Evolutionary conservation across 2,113 vertebrate species (phyloP).

Genomic region (Psittacara wagleri): DNA sequence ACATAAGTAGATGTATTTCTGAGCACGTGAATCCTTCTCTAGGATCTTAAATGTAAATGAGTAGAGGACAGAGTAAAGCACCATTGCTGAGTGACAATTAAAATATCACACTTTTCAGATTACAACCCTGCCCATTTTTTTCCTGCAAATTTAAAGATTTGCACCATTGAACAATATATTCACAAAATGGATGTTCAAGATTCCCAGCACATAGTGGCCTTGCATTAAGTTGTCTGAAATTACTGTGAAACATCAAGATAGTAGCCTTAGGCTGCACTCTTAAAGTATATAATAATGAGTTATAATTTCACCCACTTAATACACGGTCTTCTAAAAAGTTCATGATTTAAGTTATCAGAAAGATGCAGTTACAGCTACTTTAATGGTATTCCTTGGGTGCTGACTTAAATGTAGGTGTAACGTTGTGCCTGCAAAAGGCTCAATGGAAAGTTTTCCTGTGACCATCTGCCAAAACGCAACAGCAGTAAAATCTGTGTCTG

Average conservation of each 20-base stretch:
- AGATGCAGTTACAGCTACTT: background rate
- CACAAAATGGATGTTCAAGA: background rate
- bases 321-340: background rate
- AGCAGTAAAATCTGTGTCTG: background rate
- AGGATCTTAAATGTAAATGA: background rate
- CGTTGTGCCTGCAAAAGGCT: background rate
- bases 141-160: background rate
- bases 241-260: background rate
- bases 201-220: background rate
- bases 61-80: slow-evolving; percentile 44
- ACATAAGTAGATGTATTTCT: background rate
- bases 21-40: background rate
- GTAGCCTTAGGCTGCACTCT: background rate
- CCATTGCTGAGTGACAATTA: background rate
- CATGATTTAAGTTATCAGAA: background rate
- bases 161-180: background rate
- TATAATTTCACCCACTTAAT: background rate
- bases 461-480: background rate
- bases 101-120: background rate
- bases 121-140: background rate
- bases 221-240: background rate
- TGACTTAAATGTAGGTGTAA: background rate
- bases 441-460: background rate
- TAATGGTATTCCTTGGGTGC: background rate
- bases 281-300: background rate